Conservation (phyloP, 2,888 invertebrate genomes). For the Physocephala rufipes region DNA sequence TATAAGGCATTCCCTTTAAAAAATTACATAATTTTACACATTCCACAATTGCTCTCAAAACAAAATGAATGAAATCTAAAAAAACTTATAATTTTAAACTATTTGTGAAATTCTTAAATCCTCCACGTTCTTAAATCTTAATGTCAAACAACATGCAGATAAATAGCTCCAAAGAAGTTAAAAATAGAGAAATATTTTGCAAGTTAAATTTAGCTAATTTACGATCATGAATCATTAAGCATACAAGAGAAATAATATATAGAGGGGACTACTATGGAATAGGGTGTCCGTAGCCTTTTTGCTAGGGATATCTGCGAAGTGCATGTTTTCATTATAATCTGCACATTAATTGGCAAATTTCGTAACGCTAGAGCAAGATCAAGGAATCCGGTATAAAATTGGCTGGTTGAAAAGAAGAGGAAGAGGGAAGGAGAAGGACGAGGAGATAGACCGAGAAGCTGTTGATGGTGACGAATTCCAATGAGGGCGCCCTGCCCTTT, state of each 20-base stretch:
- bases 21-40: no score
- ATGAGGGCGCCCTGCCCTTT: background rate
- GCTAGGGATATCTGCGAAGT: no score
- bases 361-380: background rate
- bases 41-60: no score
- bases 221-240: background rate
- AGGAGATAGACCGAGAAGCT: background rate
- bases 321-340: slow-evolving; percentile 20
- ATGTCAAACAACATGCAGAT: no score
- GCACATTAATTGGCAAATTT: slow-evolving; percentile 21
- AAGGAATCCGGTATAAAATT: no score
- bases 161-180: no score
- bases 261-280: background rate
- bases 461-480: background rate
- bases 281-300: background rate
- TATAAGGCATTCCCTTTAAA: no score
- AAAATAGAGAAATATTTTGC: background rate
- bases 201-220: background rate
- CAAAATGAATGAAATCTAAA: no score
- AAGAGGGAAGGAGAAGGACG: background rate
- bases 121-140: no score
- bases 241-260: background rate
- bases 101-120: no score
- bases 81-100: no score
- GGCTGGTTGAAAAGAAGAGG: no score